These are phyloP conservation scores for Diadumene lineata DNA, from an alignment of 92 coral and sea anemone species.

Conservation along the genomic window DNA sequence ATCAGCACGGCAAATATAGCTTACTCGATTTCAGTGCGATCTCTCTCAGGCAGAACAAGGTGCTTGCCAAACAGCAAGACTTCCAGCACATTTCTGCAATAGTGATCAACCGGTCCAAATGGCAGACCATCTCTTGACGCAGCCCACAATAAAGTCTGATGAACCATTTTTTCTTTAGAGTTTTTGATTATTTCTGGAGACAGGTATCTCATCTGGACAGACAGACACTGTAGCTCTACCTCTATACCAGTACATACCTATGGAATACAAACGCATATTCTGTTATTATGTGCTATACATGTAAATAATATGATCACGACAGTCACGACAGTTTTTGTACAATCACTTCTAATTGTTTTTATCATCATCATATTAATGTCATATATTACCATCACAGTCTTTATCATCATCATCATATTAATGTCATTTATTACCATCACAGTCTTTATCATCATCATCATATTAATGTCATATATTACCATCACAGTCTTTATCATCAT, in stretches of 20 bases:
- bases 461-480: no score
- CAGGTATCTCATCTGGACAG: constrained; percentile 28
- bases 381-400: background rate
- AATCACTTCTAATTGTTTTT: background rate
- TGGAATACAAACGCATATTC: background rate
- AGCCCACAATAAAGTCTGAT: constrained; percentile 25
- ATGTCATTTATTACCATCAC: no score
- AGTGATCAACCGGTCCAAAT: constrained; percentile 23
- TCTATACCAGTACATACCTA: constrained; percentile 38
- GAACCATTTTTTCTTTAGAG: constrained; percentile 17
- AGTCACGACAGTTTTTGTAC: background rate
- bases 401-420: no score
- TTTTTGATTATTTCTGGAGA: constrained; percentile 29
- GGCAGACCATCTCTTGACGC: constrained; percentile 20
- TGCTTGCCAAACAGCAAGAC: constrained; percentile 18
- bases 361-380: background rate
- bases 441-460: no score
- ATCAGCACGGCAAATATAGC: background rate
- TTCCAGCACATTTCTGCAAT: constrained; percentile 39
- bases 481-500: background rate
- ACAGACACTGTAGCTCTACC: constrained; percentile 33
- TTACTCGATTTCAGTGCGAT: background rate
- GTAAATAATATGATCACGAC: background rate
- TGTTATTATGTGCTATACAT: background rate
- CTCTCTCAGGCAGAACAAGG: constrained; percentile 10